Evolutionary conservation across 1,140 invertebrate genomes (phyloP).

Genomic region (Sipha flava): DNA sequence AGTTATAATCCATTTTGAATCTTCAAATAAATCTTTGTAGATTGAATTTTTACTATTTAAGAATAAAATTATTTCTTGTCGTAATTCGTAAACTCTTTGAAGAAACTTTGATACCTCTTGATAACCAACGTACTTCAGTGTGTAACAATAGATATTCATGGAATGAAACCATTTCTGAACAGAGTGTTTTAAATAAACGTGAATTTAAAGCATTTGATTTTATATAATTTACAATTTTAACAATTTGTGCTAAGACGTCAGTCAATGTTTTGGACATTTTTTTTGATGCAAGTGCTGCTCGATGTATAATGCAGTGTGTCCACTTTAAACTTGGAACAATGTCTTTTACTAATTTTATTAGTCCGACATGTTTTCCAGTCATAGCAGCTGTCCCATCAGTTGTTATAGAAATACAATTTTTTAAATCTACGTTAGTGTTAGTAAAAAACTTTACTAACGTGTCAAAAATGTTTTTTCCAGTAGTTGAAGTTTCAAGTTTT

Average conservation of each 20-base stretch:
- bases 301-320: slow-evolving; percentile 22
- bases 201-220: neutral
- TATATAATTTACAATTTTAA: slow-evolving; percentile 14
- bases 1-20: neutral
- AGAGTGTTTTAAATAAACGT: neutral
- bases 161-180: neutral
- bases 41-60: neutral
- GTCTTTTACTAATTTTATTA: neutral
- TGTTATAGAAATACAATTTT: neutral
- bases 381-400: neutral
- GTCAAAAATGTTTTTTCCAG: neutral
- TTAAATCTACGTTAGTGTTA: neutral
- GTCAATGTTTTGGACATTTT: slow-evolving; percentile 37
- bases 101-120: neutral
- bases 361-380: neutral
- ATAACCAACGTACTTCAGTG: neutral
- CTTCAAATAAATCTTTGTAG: neutral
- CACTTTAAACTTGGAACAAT: neutral
- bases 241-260: slow-evolving; percentile 33
- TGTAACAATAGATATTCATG: slow-evolving; percentile 9
- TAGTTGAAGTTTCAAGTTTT: neutral
- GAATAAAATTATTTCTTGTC: neutral
- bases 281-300: slow-evolving; percentile 40
- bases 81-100: neutral
- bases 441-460: neutral